phyloP scores from a whole-genome alignment of 2,113 vertebrate genomes.

The Mormoops blainvillei region DNA sequence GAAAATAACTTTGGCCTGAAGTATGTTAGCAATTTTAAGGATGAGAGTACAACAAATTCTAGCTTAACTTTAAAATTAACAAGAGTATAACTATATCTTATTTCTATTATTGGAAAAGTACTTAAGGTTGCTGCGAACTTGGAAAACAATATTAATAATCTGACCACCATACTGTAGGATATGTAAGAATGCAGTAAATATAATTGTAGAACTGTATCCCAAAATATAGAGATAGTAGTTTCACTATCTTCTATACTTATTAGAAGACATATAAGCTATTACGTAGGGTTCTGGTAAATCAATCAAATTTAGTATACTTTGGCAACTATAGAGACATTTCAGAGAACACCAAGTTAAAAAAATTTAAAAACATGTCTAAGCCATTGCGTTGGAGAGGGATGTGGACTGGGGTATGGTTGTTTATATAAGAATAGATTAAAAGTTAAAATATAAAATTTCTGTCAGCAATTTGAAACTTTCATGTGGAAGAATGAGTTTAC shows the following conservation, averaged over 20 bases:
- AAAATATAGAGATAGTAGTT: background rate
- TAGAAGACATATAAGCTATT: background rate
- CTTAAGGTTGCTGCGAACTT: background rate
- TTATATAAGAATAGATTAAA: background rate
- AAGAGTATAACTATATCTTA: background rate
- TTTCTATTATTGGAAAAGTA: background rate
- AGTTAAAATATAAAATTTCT: background rate
- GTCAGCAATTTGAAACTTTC: background rate
- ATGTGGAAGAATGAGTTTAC: background rate
- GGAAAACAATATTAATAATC: background rate
- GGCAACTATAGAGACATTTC: background rate
- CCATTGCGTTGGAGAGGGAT: background rate
- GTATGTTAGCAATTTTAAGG: slow-evolving; percentile 12
- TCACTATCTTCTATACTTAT: background rate
- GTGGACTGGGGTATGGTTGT: background rate
- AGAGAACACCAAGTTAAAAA: background rate
- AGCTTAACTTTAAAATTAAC: background rate
- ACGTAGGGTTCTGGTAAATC: background rate
- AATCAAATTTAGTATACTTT: background rate
- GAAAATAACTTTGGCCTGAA: background rate
- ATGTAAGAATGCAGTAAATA: background rate
- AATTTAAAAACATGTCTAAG: background rate
- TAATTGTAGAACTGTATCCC: background rate
- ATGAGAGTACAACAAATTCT: background rate
- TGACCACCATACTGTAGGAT: background rate